These are phyloP conservation scores for Megaustenia siamemsis DNA, from an alignment of 2,888 invertebrate species.

Conservation along the genomic window DNA sequence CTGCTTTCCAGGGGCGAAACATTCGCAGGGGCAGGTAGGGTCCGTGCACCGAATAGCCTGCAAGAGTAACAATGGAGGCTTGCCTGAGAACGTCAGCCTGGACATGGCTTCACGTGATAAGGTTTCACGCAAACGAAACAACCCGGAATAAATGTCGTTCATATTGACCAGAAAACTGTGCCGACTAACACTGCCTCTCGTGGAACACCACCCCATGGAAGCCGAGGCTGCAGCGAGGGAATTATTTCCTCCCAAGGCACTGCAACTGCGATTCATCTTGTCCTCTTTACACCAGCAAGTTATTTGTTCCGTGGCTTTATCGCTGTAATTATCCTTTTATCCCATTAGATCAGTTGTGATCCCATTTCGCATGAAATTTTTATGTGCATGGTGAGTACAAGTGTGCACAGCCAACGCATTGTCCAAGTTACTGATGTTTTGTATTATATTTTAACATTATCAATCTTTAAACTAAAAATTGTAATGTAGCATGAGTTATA, in stretches of 20 bases:
- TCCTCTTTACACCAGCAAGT: too few relatives aligned
- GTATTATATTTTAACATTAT: too few relatives aligned
- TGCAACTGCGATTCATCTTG: constrained; percentile 7
- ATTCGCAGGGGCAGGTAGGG: constrained; percentile 85
- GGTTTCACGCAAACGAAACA: constrained; percentile 47
- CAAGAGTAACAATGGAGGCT: constrained; percentile 65
- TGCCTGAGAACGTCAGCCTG: constrained; percentile 46
- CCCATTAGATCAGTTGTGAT: too few relatives aligned
- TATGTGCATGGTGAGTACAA: too few relatives aligned
- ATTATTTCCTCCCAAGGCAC: background rate
- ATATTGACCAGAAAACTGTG: constrained; percentile 39
- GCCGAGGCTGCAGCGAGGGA: constrained; percentile 37
- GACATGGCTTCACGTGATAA: constrained; percentile 41
- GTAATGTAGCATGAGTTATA: too few relatives aligned
- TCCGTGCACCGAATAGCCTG: constrained; percentile 84
- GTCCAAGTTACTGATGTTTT: too few relatives aligned
- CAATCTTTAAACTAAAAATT: too few relatives aligned
- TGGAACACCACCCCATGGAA: constrained; percentile 45
- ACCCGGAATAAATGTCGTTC: constrained; percentile 54
- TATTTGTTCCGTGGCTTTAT: too few relatives aligned
- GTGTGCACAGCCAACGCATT: too few relatives aligned
- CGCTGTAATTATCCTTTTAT: too few relatives aligned
- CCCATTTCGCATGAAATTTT: too few relatives aligned
- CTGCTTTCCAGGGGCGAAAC: constrained; percentile 86
- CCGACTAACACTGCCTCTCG: constrained; percentile 27